Percentiles rank a stretch among this genome's conserved stretches.
Evolutionary conservation across 2,113 vertebrate species (phyloP).

Genomic region (Ameiurus melas): DNA sequence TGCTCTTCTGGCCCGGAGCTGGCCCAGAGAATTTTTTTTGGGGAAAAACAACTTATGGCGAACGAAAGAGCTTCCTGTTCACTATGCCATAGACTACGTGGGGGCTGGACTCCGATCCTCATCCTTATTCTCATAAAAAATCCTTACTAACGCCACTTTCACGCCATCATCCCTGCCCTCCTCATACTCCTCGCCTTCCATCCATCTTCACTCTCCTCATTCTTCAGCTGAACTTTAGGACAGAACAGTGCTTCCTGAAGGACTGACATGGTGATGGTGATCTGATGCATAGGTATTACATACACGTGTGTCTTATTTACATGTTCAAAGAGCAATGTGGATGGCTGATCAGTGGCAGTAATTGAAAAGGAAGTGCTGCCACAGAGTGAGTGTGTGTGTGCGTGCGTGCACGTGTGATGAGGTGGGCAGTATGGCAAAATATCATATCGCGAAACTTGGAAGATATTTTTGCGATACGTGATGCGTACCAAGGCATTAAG

Average conservation of each 20-base stretch:
- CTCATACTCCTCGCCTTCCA: slow-evolving; percentile 31
- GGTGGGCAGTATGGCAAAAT: neutral
- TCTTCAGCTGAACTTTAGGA: slow-evolving; percentile 61
- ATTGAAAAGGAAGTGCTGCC: neutral
- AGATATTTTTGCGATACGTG: neutral
- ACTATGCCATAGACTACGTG: slow-evolving; percentile 77
- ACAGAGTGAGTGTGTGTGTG: neutral
- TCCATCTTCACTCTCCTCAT: slow-evolving; percentile 42
- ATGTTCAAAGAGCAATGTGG: slow-evolving; percentile 19
- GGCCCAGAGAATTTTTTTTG: slow-evolving; percentile 65
- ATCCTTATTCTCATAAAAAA: slow-evolving; percentile 28
- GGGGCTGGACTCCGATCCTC: slow-evolving; percentile 75
- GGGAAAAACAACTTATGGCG: slow-evolving; percentile 62
- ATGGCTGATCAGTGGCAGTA: slow-evolving; percentile 24
- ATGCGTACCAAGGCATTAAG: neutral
- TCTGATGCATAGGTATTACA: slow-evolving; percentile 26
- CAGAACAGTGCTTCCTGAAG: slow-evolving; percentile 54
- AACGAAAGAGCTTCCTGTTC: slow-evolving; percentile 67
- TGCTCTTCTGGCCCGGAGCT: slow-evolving; percentile 69
- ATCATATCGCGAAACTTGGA: neutral
- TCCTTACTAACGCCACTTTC: slow-evolving; percentile 10
- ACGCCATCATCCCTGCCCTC: slow-evolving; percentile 33
- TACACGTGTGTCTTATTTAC: slow-evolving; percentile 29
- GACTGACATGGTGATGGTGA: neutral
- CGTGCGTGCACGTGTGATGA: too few relatives aligned